These are phyloP conservation scores for Montipora efflorescens DNA, from an alignment of 64 coral and sea anemone species.

Conservation along the genomic window DNA sequence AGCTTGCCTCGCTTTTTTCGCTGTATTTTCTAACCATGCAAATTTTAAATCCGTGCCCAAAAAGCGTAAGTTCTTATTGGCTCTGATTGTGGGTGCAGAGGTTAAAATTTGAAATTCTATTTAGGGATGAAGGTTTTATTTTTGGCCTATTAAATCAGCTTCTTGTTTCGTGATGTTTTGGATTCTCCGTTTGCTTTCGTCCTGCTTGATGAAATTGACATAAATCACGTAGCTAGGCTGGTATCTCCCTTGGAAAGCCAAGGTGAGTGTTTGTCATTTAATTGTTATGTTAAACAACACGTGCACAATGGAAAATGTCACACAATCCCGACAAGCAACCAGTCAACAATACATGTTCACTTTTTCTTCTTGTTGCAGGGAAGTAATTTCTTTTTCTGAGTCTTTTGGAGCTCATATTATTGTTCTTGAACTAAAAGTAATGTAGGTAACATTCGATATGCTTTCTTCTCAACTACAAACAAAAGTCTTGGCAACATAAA, in stretches of 20 bases:
- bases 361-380: neutral
- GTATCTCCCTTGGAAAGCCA: neutral
- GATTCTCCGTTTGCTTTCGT: neutral
- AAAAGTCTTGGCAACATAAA: neutral
- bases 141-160: neutral
- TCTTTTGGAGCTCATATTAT: too few relatives aligned
- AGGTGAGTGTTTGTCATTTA: neutral
- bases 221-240: conserved; percentile 21
- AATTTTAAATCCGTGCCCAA: neutral
- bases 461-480: neutral
- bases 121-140: neutral
- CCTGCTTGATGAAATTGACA: neutral
- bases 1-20: neutral
- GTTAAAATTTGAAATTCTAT: too few relatives aligned
- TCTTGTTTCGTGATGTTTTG: neutral
- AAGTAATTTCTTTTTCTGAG: neutral
- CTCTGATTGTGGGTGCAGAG: too few relatives aligned
- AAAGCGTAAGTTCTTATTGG: too few relatives aligned
- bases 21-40: too few relatives aligned
- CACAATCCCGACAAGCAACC: neutral
- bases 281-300: conserved; percentile 32
- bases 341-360: neutral
- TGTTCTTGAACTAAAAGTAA: neutral
- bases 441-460: neutral
- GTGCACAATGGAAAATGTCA: neutral